Evolutionary conservation across 2,113 vertebrate genomes (phyloP).

Genomic region (Pterocles orientalis): DNA sequence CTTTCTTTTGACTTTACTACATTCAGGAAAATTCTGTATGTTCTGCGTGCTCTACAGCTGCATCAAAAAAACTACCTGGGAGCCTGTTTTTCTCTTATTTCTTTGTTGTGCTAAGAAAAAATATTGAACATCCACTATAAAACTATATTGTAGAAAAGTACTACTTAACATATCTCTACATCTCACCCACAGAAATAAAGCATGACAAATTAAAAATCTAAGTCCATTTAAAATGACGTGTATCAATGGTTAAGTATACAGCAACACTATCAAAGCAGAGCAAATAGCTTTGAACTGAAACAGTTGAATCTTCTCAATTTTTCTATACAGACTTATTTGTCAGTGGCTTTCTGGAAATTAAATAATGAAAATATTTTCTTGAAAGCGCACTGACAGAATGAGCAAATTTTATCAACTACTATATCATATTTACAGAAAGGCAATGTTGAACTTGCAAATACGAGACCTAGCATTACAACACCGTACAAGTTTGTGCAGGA

Average conservation of each 20-base stretch:
- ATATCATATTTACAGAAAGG: neutral
- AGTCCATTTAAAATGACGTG: neutral
- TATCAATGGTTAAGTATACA: neutral
- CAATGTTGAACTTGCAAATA: neutral
- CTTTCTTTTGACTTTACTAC: neutral
- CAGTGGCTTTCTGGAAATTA: neutral
- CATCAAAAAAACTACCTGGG: neutral
- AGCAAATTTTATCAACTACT: neutral
- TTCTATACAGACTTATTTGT: neutral
- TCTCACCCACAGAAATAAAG: neutral
- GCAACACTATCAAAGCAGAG: neutral
- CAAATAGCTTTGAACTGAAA: neutral
- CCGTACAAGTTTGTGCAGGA: neutral
- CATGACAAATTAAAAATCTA: neutral
- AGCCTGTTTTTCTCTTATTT: neutral
- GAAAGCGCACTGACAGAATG: accelerated
- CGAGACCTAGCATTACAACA: neutral
- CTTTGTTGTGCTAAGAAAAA: neutral
- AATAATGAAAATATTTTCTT: neutral
- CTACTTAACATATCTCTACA: too few species aligned
- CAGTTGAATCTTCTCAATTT: neutral
- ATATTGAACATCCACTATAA: neutral
- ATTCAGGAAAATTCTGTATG: neutral
- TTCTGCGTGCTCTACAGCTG: neutral
- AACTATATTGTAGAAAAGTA: neutral